A percentile compares a stretch with the other conserved stretches of the same genome.
Conservation (phyloP, 2,888 invertebrate species). For the Cantharis flavilabris region DNA sequence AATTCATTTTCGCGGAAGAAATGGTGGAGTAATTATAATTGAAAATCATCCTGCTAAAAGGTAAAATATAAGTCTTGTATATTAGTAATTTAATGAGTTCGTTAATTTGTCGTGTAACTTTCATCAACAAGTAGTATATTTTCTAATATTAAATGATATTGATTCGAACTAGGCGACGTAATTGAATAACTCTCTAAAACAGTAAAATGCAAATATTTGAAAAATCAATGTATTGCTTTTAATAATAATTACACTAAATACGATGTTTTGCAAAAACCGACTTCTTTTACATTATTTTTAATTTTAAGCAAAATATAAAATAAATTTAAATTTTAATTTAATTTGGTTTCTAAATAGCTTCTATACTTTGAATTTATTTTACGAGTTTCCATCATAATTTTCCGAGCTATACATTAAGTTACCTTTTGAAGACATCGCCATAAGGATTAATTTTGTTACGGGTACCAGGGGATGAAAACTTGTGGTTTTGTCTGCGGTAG, state of each 20-base stretch:
- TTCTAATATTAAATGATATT: too few species aligned
- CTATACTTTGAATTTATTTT: not conserved
- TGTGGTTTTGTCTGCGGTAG: constrained; percentile 35
- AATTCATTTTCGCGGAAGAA: not conserved
- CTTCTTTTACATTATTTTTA: not conserved
- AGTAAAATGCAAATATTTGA: not conserved
- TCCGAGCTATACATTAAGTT: not conserved
- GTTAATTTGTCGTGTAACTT: not conserved
- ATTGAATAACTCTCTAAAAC: not conserved
- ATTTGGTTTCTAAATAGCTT: not conserved
- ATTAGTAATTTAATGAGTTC: not conserved
- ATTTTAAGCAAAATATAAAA: not conserved
- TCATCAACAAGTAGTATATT: not conserved
- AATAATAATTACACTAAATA: too few species aligned
- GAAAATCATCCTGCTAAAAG: not conserved
- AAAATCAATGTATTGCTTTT: not conserved
- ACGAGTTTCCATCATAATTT: not conserved
- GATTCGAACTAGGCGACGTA: too few species aligned
- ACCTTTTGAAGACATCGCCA: constrained; percentile 1
- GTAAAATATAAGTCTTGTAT: not conserved
- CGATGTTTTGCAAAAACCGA: too few species aligned
- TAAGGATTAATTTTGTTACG: constrained; percentile 25
- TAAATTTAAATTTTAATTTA: not conserved
- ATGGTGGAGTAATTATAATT: not conserved
- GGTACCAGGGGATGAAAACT: constrained; percentile 29